Evolutionary conservation across 2,797 vertebrate genomes (phyloP).

Genomic region (Lerista edwardsae): DNA sequence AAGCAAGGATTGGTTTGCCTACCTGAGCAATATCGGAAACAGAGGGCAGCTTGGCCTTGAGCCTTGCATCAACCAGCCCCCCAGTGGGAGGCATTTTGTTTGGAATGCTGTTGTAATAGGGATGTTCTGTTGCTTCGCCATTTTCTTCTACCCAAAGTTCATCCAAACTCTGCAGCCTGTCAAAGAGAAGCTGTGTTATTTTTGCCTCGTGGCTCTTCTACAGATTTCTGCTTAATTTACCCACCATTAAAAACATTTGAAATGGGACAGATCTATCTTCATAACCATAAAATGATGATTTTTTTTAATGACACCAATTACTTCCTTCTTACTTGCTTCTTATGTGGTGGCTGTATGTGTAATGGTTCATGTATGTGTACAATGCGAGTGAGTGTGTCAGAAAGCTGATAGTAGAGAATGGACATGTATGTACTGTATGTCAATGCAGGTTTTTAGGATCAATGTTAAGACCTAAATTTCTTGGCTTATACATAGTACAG

Average conservation of each 20-base stretch:
- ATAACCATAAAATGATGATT: too few species aligned
- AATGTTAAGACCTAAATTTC: too few species aligned
- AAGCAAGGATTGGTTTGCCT: slow-evolving; percentile 4
- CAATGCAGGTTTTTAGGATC: too few species aligned
- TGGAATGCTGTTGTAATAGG: slow-evolving; percentile 94
- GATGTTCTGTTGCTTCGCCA: slow-evolving; percentile 84
- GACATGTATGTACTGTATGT: too few species aligned
- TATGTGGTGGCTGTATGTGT: too few species aligned
- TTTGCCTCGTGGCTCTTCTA: neutral
- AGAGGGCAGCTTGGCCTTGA: slow-evolving; percentile 77
- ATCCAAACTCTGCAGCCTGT: slow-evolving; percentile 92
- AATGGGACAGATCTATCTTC: neutral
- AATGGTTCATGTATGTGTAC: too few species aligned
- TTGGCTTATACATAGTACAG: too few species aligned
- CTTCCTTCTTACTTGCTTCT: too few species aligned
- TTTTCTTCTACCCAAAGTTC: slow-evolving; percentile 93
- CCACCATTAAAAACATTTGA: neutral
- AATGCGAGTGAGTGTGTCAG: too few species aligned
- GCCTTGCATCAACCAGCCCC: slow-evolving; percentile 86
- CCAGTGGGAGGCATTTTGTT: slow-evolving; percentile 91
- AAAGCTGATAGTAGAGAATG: too few species aligned
- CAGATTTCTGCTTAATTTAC: neutral
- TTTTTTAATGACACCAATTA: too few species aligned
- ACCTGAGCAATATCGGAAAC: slow-evolving; percentile 84
- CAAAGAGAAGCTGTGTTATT: slow-evolving; percentile 44